Evolutionary conservation across 2,888 invertebrate genomes (phyloP).

Genomic region (Pachydiplax longipennis): DNA sequence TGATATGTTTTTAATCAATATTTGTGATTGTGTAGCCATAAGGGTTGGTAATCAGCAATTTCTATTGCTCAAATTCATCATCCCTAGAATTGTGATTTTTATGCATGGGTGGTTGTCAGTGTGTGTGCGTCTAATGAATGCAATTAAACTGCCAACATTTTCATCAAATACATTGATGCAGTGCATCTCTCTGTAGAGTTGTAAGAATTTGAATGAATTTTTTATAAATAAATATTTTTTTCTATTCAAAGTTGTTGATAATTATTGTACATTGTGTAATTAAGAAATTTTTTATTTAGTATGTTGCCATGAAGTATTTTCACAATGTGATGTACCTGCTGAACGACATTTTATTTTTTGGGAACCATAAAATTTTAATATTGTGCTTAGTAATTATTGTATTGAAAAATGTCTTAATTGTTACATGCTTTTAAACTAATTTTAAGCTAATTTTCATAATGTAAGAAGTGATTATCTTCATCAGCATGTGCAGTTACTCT

Average conservation of each 20-base stretch:
- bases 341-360: no score
- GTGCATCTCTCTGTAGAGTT: conserved; percentile 34
- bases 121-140: neutral
- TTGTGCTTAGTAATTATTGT: no score
- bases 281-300: neutral
- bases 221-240: conserved; percentile 44
- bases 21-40: neutral
- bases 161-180: conserved; percentile 11
- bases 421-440: no score
- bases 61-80: neutral
- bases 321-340: no score
- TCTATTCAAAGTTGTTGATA: conserved; percentile 23
- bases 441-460: no score
- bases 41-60: neutral
- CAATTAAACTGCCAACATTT: conserved; percentile 39
- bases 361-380: no score
- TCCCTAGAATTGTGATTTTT: conserved; percentile 8
- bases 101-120: neutral
- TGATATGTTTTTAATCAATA: neutral
- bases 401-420: no score
- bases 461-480: no score
- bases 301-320: no score
- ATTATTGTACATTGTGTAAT: neutral
- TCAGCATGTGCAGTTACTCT: no score
- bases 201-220: conserved; percentile 15